phyloP scores from a whole-genome alignment of 2,888 invertebrate genomes.

The Tetanocera ferruginea region DNA sequence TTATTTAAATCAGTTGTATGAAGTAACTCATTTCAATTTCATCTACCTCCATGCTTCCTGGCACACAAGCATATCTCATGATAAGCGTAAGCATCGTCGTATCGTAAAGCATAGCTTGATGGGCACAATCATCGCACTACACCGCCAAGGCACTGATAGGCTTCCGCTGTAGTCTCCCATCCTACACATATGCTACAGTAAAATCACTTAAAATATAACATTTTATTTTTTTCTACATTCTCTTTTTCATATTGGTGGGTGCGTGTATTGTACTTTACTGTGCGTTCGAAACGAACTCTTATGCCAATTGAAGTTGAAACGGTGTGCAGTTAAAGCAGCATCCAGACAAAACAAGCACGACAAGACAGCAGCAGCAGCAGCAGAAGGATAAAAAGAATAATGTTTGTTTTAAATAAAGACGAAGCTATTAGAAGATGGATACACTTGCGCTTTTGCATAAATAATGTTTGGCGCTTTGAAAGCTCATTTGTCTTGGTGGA shows the following conservation, averaged over 20 bases:
- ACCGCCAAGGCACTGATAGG: background rate
- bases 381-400: background rate
- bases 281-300: too few relatives aligned
- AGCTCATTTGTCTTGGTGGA: conserved; percentile 20
- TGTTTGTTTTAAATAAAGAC: conserved; percentile 23
- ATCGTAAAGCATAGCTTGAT: background rate
- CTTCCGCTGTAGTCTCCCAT: background rate
- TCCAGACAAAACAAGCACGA: background rate
- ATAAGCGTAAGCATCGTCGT: background rate
- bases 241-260: too few relatives aligned
- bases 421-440: conserved; percentile 24
- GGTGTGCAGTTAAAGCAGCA: too few relatives aligned
- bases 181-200: background rate
- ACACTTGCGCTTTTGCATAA: conserved; percentile 15
- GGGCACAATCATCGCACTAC: background rate
- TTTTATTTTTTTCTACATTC: too few relatives aligned
- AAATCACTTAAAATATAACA: too few relatives aligned
- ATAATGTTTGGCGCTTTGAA: conserved; percentile 13
- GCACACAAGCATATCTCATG: background rate
- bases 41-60: background rate
- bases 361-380: background rate
- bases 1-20: conserved; percentile 36
- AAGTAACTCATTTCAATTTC: conserved; percentile 36
- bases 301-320: too few relatives aligned
- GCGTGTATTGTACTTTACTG: too few relatives aligned